These are phyloP conservation scores for Atethmia centrago DNA, from an alignment of 2,888 invertebrate species.

Conservation along the genomic window DNA sequence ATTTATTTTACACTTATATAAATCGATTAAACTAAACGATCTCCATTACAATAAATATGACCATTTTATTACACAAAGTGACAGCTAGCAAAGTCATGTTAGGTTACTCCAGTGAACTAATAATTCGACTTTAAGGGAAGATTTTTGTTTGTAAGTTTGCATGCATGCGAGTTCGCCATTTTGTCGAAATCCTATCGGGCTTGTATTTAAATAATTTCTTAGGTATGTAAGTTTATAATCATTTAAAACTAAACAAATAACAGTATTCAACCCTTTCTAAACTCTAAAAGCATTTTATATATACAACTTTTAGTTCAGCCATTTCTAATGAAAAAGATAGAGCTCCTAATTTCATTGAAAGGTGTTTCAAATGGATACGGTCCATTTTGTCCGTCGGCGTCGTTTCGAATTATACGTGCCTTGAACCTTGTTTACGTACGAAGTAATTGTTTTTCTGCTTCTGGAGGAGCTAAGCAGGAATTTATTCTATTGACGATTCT, in stretches of 20 bases:
- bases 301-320: slow-evolving; percentile 46
- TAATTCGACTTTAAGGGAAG: too few species aligned
- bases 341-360: slow-evolving; percentile 66
- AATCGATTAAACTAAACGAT: too few species aligned
- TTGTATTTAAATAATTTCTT: background rate
- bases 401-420: slow-evolving; percentile 63
- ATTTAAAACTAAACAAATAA: slow-evolving; percentile 1
- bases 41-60: too few species aligned
- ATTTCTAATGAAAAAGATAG: slow-evolving; percentile 68
- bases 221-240: background rate
- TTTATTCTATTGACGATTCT: slow-evolving; percentile 53
- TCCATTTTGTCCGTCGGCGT: slow-evolving; percentile 51
- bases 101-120: too few species aligned
- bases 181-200: background rate
- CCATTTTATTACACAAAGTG: too few species aligned
- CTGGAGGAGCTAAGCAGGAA: slow-evolving; percentile 42
- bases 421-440: slow-evolving; percentile 66
- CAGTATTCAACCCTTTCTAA: slow-evolving; percentile 41
- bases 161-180: too few species aligned
- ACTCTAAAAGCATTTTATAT: slow-evolving; percentile 41
- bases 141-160: too few species aligned
- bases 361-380: slow-evolving; percentile 61
- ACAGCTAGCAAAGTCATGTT: too few species aligned
- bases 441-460: slow-evolving; percentile 57
- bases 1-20: too few species aligned